Percentiles rank a stretch among this genome's conserved stretches.
phyloP scores from a whole-genome alignment of 2,113 vertebrate species.

The Lathamus discolor region DNA sequence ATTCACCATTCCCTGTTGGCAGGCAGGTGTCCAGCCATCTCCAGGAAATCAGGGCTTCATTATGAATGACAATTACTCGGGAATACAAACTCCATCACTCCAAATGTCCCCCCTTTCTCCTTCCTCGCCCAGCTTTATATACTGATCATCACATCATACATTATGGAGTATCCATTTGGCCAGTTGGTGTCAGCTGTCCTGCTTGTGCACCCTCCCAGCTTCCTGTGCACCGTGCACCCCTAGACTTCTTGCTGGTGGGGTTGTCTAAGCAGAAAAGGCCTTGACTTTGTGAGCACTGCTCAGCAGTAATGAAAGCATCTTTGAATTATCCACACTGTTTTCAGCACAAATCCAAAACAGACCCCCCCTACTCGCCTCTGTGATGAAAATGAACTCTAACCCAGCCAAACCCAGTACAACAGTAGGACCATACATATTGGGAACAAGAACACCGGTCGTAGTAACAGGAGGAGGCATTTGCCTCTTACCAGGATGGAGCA shows the following conservation, averaged over 20 bases:
- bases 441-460: not conserved
- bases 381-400: not conserved
- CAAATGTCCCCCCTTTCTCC: not conserved
- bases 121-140: not conserved
- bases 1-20: not conserved
- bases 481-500: not conserved
- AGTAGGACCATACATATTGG: not conserved
- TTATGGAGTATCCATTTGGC: not conserved
- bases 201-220: not conserved
- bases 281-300: not conserved
- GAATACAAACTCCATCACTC: not conserved
- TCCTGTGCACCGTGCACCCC: not conserved
- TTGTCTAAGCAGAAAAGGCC: not conserved
- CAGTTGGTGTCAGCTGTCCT: not conserved
- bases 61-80: not conserved
- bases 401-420: not conserved
- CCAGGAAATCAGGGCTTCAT: not conserved
- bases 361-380: no score
- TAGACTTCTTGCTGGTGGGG: not conserved
- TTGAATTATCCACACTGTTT: not conserved
- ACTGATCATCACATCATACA: not conserved
- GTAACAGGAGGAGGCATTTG: not conserved
- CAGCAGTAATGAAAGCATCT: not conserved
- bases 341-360: not conserved
- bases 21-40: not conserved